These are phyloP conservation scores for Crocallis elinguaria DNA, from an alignment of 2,888 invertebrate species.

Conservation along the genomic window DNA sequence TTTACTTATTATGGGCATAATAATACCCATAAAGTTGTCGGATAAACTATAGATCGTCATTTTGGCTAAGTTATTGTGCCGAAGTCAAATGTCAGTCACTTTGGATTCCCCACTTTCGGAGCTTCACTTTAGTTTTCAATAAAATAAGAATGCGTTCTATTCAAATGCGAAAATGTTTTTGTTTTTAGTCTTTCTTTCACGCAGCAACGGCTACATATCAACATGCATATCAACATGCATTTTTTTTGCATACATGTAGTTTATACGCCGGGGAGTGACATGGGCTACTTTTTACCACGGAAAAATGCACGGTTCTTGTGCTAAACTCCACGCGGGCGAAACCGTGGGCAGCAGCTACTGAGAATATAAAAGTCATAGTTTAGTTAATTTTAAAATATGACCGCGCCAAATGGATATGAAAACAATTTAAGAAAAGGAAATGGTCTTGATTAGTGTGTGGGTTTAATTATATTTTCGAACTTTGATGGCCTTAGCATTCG, in stretches of 20 bases:
- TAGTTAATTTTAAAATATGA: slow-evolving; percentile 4
- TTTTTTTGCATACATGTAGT: too few relatives aligned
- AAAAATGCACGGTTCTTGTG: too few relatives aligned
- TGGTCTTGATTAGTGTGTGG: slow-evolving; percentile 18
- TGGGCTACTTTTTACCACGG: too few relatives aligned
- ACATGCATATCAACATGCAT: too few relatives aligned
- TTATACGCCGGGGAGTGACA: too few relatives aligned
- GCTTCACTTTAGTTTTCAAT: too few relatives aligned
- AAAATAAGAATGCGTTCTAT: too few relatives aligned
- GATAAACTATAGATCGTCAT: slow-evolving; percentile 30
- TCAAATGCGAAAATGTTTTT: too few relatives aligned
- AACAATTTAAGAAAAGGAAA: slow-evolving; percentile 8
- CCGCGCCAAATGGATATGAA: slow-evolving; percentile 13
- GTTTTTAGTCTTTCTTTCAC: too few relatives aligned
- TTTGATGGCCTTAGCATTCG: slow-evolving; percentile 4
- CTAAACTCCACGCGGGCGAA: too few relatives aligned
- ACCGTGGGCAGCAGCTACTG: too few relatives aligned
- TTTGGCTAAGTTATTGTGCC: slow-evolving; percentile 27
- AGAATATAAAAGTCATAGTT: slow-evolving; percentile 2
- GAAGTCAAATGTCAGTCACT: slow-evolving; percentile 38
- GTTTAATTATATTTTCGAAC: slow-evolving; percentile 12
- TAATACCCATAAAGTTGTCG: slow-evolving; percentile 20
- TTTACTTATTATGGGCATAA: slow-evolving; percentile 46
- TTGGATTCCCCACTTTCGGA: slow-evolving; percentile 13
- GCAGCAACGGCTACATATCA: too few relatives aligned